Percentiles rank a stretch among this genome's conserved stretches.
phyloP scores from a whole-genome alignment of 2,113 vertebrate species.

The Tonatia bakeri region DNA sequence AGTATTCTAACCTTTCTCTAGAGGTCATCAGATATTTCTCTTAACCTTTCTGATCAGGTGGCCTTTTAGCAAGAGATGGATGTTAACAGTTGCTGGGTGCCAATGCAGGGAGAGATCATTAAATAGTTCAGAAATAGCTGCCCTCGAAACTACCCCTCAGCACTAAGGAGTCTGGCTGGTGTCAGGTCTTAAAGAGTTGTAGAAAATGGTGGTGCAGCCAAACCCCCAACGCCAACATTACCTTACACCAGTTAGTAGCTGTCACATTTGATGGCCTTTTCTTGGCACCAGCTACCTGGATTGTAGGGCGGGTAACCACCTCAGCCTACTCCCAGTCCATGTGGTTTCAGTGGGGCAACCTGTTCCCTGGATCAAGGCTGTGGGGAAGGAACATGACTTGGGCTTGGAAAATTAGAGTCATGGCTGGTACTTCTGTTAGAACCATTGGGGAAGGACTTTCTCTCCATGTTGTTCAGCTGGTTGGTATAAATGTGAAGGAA shows the following conservation, averaged over 20 bases:
- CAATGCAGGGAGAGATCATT: not conserved
- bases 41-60: constrained; percentile 48
- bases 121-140: constrained; percentile 55
- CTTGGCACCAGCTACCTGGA: not conserved
- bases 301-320: not conserved
- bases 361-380: not conserved
- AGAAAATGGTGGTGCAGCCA: not conserved
- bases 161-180: constrained; percentile 21
- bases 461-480: not conserved
- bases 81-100: not conserved
- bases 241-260: not conserved
- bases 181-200: not conserved
- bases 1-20: constrained; percentile 9
- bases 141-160: not conserved
- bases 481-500: not conserved
- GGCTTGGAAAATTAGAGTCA: not conserved
- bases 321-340: not conserved
- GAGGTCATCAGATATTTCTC: constrained; percentile 25
- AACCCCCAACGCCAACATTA: not conserved
- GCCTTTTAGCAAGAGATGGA: constrained; percentile 33
- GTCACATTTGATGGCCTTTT: not conserved
- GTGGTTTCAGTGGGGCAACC: not conserved
- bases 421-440: not conserved
- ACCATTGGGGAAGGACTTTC: not conserved
- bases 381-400: not conserved